Base-by-base conservation (phyloP, 1,140 invertebrate species). In the Penaeus indicus region DNA sequence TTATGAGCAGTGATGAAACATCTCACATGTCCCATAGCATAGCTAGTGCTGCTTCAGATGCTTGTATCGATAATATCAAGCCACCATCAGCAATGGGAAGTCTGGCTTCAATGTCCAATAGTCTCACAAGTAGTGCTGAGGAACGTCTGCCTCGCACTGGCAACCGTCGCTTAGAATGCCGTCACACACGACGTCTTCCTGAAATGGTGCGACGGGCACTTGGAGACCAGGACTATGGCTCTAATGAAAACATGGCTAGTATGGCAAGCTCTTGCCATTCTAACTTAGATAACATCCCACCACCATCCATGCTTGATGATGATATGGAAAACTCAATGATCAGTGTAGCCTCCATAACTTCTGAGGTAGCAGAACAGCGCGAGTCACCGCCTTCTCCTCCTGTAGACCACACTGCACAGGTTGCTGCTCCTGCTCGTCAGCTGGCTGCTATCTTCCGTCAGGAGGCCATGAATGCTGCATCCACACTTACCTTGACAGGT, bases 321-420 rank as follows among this genome's bases (percentile, higher is more conserved):
- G 94, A 95, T 80, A 95, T 97, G 94, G 96, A 96, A 90, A 95
- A 95, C 63, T 91, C 90, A 90, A 96, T 97, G 95, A 93, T 97
- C 16, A 97, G 96, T 85, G 95, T 97, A 1, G 96, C 96, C 0
- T 97, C 96, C 91, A 96, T 97, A 61, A 95, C 95, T 21, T 96
- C 95, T 1, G 96, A 97, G 93, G 94, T 96, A 10, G 95, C 94
- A 0, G 96, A 97, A 89, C 85, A 86, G 63, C 81, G 88, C 47
- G 84, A 88, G 27, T 84, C 90, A 32, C 90, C 86, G 27, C 85
- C 87, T 13, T 88, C 87, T 25, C 87, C 87, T n/a, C 87, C 87
- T 62, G 87, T 80, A 63, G 87, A 88, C 64, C 87, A 84, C 38
- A 88, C 87, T 77, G 81, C 69, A 84, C 87, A 90, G 69, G 84